phyloP scores from a whole-genome alignment of 1,140 invertebrate genomes.

The Lanistes nyassanus region DNA sequence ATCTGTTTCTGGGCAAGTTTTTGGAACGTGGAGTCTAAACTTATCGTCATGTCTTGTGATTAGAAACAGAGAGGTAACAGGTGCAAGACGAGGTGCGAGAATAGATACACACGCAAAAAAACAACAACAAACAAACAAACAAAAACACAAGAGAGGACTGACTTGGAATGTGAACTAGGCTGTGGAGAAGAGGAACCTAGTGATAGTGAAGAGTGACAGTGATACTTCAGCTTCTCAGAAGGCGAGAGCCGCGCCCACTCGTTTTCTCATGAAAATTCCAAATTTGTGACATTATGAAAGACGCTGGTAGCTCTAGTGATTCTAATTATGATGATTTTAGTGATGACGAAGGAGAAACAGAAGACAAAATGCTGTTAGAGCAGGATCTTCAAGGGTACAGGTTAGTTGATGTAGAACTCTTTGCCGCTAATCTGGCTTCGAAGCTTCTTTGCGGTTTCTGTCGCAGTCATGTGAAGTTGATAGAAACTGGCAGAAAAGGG shows the following conservation, averaged over 20 bases:
- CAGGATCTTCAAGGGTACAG: not conserved
- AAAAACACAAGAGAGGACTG: not conserved
- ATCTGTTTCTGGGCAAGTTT: too few species aligned
- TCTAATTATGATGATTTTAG: not conserved
- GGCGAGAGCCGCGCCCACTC: not conserved
- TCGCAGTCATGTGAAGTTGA: not conserved
- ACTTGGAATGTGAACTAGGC: not conserved
- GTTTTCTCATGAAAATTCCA: not conserved
- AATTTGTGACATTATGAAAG: not conserved
- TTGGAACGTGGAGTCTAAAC: too few species aligned
- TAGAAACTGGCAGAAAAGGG: not conserved
- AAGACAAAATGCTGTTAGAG: not conserved
- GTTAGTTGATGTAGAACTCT: constrained; percentile 6
- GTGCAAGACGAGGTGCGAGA: too few species aligned
- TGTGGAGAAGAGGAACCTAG: not conserved
- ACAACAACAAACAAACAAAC: not conserved
- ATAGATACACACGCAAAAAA: too few species aligned
- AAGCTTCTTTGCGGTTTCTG: not conserved
- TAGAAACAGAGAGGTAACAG: too few species aligned
- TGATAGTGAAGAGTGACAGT: not conserved
- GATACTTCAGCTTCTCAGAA: not conserved
- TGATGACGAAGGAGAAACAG: not conserved
- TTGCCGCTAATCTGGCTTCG: not conserved
- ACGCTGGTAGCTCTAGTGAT: not conserved
- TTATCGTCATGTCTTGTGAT: too few species aligned